Evolutionary conservation across 2,113 vertebrate species (phyloP).

Genomic region (Hypomesus transpacificus): DNA sequence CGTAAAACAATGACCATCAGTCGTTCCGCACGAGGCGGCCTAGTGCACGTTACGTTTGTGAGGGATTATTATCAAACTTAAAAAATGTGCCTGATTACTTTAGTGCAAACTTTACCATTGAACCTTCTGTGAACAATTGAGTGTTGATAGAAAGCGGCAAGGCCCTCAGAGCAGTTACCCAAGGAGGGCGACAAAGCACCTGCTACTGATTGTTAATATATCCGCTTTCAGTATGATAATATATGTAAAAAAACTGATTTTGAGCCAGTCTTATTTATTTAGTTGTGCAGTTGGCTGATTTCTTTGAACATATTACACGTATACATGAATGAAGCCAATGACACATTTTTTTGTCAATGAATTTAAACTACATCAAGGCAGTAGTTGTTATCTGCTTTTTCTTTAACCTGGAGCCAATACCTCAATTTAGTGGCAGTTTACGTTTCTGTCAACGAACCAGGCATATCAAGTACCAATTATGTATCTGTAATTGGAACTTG

Average conservation of each 20-base stretch:
- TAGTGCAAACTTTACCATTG: too few relatives aligned
- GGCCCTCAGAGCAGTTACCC: background rate
- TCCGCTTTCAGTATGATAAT: background rate
- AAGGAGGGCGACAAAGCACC: slow-evolving; percentile 6
- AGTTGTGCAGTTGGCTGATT: background rate
- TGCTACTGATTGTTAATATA: background rate
- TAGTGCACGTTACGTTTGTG: too few relatives aligned
- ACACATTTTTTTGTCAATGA: background rate
- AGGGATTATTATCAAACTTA: too few relatives aligned
- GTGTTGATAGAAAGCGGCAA: too few relatives aligned
- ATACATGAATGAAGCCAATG: background rate
- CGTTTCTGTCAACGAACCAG: too few relatives aligned
- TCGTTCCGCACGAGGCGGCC: too few relatives aligned
- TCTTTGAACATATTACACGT: background rate
- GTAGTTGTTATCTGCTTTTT: slow-evolving; percentile 14
- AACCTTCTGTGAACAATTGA: too few relatives aligned
- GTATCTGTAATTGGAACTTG: too few relatives aligned
- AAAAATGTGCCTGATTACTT: too few relatives aligned
- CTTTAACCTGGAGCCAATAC: slow-evolving; percentile 4
- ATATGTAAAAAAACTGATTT: background rate
- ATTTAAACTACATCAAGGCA: slow-evolving; percentile 12
- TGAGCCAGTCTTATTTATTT: background rate
- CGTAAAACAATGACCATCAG: too few relatives aligned
- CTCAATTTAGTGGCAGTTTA: too few relatives aligned
- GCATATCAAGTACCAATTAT: too few relatives aligned